Evolutionary conservation across 2,113 vertebrate species (phyloP), one percentile per base, ranked within the genome.

Genomic region (Triplophysa dalaica): DNA sequence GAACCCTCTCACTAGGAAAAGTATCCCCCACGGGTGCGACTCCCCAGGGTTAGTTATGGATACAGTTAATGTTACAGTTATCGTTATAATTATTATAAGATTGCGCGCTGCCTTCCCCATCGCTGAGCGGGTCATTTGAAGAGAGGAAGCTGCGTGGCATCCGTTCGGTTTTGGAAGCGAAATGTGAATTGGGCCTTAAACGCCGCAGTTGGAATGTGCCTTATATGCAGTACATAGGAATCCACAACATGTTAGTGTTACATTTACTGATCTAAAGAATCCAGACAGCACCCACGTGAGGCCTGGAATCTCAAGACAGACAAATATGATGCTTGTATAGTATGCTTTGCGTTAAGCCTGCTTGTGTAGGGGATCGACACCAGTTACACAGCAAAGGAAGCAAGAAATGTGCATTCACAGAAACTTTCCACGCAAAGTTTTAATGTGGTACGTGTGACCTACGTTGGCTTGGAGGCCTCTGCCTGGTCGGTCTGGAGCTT

Each of bases 401-500:
- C 1, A n/a, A 58, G 19, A 58, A 7, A 21, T 21, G 50, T 7
- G 50, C 4, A 17, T 52, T 1, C 48, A 50, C 14, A 50, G 11
- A 50, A 50, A 50, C 11, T 8, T 19, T 19, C 17, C 2, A 8
- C 1, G 5, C 52, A 56, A n/a, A 19, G 16, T 56, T 56, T 56
- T 19, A 19, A 5, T 56, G 17, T 56, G 17, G 16, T n/a, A 8
- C 0, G 3, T 10, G 8, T 58, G 64, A 91, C 95, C 94, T 89
- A 98, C 98, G 93, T 98, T 77, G 98, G 97, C 84, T 99, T 99
- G 0, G 98, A 99, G 24, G 98, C 98, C 86, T 99, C 98, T 0
- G 98, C 98, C 86, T 99, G 97, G 89, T 99, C 98, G 0, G 98
- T 99, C 87, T 99, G 98, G 13, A 99, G 94, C 17, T 99, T 99